Evolutionary conservation across 2,797 vertebrate genomes (phyloP).

Genomic region (Fringilla coelebs): DNA sequence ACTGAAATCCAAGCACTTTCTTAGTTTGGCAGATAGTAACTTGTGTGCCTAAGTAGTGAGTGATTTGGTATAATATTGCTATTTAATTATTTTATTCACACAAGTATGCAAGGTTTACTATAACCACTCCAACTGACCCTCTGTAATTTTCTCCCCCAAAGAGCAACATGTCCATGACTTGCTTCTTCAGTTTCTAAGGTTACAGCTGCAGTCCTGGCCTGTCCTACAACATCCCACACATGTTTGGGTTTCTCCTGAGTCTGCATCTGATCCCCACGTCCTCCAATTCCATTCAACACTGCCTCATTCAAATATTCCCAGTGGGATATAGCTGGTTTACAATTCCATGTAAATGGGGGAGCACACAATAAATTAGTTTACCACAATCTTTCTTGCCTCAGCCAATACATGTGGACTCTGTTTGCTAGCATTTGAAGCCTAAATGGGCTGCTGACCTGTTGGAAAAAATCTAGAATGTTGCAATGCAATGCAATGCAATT

Average conservation of each 20-base stretch:
- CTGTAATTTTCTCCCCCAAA: neutral
- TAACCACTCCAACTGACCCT: neutral
- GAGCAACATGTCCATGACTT: neutral
- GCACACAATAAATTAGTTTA: neutral
- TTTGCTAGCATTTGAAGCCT: neutral
- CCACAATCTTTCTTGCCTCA: neutral
- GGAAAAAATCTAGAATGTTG: neutral
- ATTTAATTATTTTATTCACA: neutral
- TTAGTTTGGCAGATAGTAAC: neutral
- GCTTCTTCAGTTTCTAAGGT: neutral
- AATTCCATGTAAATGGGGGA: neutral
- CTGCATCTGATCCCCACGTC: neutral
- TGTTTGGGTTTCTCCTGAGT: neutral
- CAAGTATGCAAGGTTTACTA: neutral
- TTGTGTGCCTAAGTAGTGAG: neutral
- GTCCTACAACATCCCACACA: neutral
- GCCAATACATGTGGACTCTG: rapidly evolving
- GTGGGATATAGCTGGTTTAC: neutral
- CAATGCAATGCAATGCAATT: neutral
- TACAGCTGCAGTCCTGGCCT: neutral
- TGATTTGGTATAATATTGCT: neutral
- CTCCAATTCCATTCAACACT: neutral
- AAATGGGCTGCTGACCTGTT: rapidly evolving
- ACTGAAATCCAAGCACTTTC: neutral
- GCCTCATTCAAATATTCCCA: neutral